These are phyloP conservation scores for Drosophila melanica DNA, from an alignment of 1,140 invertebrate genomes.

Conservation along the genomic window DNA sequence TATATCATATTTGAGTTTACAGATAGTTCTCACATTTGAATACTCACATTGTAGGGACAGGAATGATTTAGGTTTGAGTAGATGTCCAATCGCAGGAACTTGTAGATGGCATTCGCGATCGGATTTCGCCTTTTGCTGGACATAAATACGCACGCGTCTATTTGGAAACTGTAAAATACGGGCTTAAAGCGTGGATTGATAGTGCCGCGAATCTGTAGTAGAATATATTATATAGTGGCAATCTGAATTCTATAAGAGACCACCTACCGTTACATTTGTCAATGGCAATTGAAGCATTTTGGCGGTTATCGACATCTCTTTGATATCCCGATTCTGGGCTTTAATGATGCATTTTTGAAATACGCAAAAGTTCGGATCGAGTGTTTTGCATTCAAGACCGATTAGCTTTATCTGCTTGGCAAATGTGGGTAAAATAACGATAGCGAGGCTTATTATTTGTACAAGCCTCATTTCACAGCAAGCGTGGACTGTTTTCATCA, in stretches of 20 bases:
- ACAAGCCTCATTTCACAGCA: not conserved
- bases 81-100: slow-evolving; percentile 6
- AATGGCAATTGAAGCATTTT: not conserved
- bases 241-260: not conserved
- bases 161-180: not conserved
- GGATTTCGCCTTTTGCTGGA: slow-evolving; percentile 23
- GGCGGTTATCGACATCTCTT: not conserved
- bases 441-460: not conserved
- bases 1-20: not conserved
- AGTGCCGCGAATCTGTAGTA: not conserved
- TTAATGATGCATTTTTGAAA: not conserved
- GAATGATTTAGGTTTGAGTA: slow-evolving; percentile 40
- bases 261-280: not conserved
- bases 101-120: slow-evolving; percentile 25
- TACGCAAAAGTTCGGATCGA: not conserved
- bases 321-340: not conserved
- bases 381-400: not conserved
- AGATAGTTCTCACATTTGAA: not conserved
- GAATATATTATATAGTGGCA: not conserved
- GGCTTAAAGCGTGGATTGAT: not conserved
- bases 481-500: not conserved
- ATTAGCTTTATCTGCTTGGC: not conserved
- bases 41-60: slow-evolving; percentile 46
- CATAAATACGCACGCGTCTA: not conserved
- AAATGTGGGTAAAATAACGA: not conserved